Conservation (phyloP, 2,797 vertebrate genomes). For the Siniperca undulata region DNA sequence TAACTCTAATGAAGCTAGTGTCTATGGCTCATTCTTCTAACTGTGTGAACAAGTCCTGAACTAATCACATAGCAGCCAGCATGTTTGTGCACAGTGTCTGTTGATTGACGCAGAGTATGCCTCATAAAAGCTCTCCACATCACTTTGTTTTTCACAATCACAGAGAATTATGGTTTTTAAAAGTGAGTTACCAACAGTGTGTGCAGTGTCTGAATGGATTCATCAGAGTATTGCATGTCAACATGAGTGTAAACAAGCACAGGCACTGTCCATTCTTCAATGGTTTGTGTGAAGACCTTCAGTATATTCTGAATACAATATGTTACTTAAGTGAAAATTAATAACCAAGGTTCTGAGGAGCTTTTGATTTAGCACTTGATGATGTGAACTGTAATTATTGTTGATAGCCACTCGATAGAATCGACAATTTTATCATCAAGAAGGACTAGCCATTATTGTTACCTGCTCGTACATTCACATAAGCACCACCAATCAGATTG, state of each 20-base stretch:
- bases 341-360: neutral
- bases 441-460: constrained; percentile 7
- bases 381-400: neutral
- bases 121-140: neutral
- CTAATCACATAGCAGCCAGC: neutral
- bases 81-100: neutral
- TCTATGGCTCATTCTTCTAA: neutral
- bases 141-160: constrained; percentile 5
- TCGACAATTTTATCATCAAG: constrained; percentile 18
- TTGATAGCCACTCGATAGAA: neutral
- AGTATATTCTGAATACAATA: neutral
- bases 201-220: constrained; percentile 2
- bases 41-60: neutral
- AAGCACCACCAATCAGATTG: constrained; percentile 15
- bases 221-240: neutral
- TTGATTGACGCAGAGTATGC: neutral
- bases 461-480: constrained; percentile 3
- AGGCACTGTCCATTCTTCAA: neutral
- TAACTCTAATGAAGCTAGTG: too few relatives aligned
- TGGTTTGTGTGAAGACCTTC: neutral
- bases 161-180: neutral
- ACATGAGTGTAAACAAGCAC: neutral
- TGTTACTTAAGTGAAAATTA: neutral
- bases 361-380: constrained; percentile 5
- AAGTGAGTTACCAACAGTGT: neutral